phyloP scores from a whole-genome alignment of 2,113 vertebrate genomes.

The Phrynocephalus versicolor region DNA sequence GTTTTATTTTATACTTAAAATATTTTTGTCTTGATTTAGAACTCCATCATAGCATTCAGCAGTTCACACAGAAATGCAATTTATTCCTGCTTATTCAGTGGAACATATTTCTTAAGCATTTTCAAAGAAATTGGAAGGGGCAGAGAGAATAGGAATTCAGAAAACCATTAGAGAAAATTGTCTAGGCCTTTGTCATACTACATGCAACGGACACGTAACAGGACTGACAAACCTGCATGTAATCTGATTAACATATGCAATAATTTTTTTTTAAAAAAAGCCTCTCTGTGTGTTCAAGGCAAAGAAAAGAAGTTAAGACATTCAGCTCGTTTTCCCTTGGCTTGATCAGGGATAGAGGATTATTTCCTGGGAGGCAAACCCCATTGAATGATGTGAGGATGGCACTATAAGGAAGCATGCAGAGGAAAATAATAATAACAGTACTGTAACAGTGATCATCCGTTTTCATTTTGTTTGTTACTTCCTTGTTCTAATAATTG shows the following conservation, averaged over 20 bases:
- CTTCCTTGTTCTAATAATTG: background rate
- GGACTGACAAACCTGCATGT: no score
- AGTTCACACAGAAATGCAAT: background rate
- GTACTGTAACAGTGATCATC: background rate
- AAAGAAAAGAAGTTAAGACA: no score
- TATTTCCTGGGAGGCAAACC: background rate
- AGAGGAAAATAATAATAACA: background rate
- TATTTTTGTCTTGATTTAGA: background rate
- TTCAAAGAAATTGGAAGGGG: no score
- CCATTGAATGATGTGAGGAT: background rate
- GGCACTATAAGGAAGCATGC: background rate
- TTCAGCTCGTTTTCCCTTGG: no score
- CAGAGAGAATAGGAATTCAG: no score
- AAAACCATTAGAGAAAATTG: no score
- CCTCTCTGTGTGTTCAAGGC: no score
- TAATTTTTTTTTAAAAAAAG: no score
- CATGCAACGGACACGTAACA: no score
- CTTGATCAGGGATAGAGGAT: background rate
- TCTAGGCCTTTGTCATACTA: no score
- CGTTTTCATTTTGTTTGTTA: background rate
- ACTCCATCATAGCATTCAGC: background rate
- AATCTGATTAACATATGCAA: no score
- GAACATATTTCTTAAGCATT: background rate
- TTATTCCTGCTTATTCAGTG: background rate
- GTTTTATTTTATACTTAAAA: background rate